phyloP scores from a whole-genome alignment of 1,140 invertebrate species.

The Meloidogyne hapla region DNA sequence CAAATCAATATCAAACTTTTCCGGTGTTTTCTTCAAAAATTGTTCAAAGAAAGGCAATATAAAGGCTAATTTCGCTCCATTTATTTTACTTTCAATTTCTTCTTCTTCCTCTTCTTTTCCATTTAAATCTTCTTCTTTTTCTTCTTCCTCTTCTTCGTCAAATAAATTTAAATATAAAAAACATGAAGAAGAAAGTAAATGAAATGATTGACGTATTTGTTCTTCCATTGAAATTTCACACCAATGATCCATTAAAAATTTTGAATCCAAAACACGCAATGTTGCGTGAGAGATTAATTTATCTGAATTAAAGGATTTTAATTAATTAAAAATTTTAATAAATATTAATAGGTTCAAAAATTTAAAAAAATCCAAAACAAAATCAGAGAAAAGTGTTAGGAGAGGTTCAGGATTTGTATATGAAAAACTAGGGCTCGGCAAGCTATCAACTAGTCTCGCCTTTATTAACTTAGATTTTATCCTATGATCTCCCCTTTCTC shows the following conservation, averaged over 20 bases:
- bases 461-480: too few relatives aligned
- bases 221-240: constrained; percentile 72
- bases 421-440: too few relatives aligned
- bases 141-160: constrained; percentile 32
- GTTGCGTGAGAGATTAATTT: constrained; percentile 72
- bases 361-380: not conserved
- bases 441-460: too few relatives aligned
- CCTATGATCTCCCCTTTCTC: too few relatives aligned
- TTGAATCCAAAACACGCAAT: constrained; percentile 74
- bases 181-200: constrained; percentile 67
- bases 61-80: constrained; percentile 44
- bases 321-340: not conserved
- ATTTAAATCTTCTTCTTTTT: constrained; percentile 16
- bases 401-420: too few relatives aligned
- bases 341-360: not conserved
- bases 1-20: constrained; percentile 55
- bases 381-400: too few relatives aligned
- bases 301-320: constrained; percentile 62
- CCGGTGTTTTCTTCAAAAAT: constrained; percentile 28
- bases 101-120: constrained; percentile 34
- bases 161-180: constrained; percentile 33
- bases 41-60: constrained; percentile 38
- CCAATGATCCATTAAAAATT: constrained; percentile 79
- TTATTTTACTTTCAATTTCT: constrained; percentile 35
- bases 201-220: constrained; percentile 71